Percentiles rank a stretch among this genome's conserved stretches.
Evolutionary conservation across 2,113 vertebrate genomes (phyloP).

Genomic region (Ranitomeya imitator): DNA sequence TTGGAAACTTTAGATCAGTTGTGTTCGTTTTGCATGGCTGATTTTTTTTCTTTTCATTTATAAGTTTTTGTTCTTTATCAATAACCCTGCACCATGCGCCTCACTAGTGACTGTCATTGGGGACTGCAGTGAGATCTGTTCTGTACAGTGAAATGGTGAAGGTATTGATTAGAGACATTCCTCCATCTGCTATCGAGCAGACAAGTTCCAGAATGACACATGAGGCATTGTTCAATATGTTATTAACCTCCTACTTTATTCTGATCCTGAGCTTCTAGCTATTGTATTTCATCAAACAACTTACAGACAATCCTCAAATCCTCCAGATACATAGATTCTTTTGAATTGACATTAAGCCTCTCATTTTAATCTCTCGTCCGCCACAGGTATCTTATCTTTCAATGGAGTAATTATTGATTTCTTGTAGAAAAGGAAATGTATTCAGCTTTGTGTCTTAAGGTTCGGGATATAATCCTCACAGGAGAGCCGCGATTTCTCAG

Average conservation of each 20-base stretch:
- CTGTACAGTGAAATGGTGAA: not conserved
- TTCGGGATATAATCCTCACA: not conserved
- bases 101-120: not conserved
- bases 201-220: not conserved
- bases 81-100: not conserved
- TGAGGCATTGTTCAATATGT: constrained; percentile 32
- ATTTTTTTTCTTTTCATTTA: not conserved
- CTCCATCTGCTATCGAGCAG: constrained; percentile 25
- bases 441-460: not conserved
- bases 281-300: not conserved
- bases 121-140: not conserved
- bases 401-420: constrained; percentile 15
- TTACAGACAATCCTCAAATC: constrained; percentile 21
- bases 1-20: not conserved
- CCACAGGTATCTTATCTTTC: constrained; percentile 7
- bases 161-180: constrained; percentile 24
- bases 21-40: not conserved
- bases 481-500: not conserved
- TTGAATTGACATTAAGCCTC: constrained; percentile 10
- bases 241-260: constrained; percentile 36
- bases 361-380: constrained; percentile 36
- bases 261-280: not conserved
- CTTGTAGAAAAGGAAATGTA: not conserved
- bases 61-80: not conserved
- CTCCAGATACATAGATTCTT: constrained; percentile 18